Evolutionary conservation across 23 tunicate genomes (phyloP).

Genomic region (Ascidia mentula): DNA sequence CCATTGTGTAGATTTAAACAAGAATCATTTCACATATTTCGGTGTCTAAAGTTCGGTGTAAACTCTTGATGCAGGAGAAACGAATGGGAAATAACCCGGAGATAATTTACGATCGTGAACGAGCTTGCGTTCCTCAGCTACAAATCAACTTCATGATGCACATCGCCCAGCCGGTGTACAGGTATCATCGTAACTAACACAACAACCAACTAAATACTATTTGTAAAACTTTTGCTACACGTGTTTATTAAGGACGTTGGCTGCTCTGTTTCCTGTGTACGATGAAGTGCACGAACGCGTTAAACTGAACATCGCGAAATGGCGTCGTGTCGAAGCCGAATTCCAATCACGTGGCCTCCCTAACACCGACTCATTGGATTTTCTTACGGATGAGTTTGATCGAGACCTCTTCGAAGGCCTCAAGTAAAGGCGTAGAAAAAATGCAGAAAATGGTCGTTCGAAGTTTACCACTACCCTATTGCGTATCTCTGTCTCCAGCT

Average conservation of each 20-base stretch:
- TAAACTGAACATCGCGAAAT: constrained; percentile 47
- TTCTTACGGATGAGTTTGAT: constrained; percentile 63
- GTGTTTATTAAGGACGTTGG: too few relatives aligned
- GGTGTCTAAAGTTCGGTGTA: background rate
- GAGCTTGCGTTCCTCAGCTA: constrained; percentile 86
- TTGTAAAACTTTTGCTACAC: too few relatives aligned
- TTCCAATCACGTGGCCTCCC: constrained; percentile 38
- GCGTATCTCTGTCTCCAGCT: too few relatives aligned
- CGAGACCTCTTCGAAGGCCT: constrained; percentile 26
- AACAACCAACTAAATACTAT: too few relatives aligned
- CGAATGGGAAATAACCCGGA: constrained; percentile 72
- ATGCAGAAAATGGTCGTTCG: too few relatives aligned
- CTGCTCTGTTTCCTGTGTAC: constrained; percentile 52
- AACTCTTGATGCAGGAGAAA: constrained; percentile 50
- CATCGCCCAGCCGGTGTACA: constrained; percentile 75
- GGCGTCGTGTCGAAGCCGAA: constrained; percentile 52
- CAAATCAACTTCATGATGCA: constrained; percentile 85
- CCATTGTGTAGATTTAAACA: background rate
- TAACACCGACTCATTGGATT: constrained; percentile 48
- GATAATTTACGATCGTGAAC: constrained; percentile 71
- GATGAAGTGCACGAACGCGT: constrained; percentile 50
- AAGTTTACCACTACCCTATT: too few relatives aligned
- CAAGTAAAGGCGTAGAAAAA: too few relatives aligned
- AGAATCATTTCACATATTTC: too few relatives aligned
- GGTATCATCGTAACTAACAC: constrained; percentile 19